Evolutionary conservation across 2,113 vertebrate genomes (phyloP).

Genomic region (Leucosticte australis): DNA sequence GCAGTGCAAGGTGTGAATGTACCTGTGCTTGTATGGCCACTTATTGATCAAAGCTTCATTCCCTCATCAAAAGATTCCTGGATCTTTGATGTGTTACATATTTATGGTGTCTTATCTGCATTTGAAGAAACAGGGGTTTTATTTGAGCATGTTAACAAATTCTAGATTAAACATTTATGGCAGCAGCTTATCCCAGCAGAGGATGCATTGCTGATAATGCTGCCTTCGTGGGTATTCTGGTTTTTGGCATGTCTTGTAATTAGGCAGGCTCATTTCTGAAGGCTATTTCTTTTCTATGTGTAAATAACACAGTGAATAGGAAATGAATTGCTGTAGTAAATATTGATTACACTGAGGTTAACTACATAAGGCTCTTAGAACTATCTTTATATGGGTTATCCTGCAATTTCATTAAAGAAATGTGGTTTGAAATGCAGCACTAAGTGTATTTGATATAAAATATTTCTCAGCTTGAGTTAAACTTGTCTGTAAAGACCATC

Average conservation of each 20-base stretch:
- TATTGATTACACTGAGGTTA: conserved; percentile 6
- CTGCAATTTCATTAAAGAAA: not conserved
- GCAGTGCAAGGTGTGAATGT: not conserved
- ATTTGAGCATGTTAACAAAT: not conserved
- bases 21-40: fast-evolving
- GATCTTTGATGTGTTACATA: fast-evolving
- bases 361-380: not conserved
- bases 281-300: not conserved
- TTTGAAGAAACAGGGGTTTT: not conserved
- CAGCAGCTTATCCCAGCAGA: not conserved
- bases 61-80: not conserved
- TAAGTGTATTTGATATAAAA: not conserved
- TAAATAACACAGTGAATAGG: not conserved
- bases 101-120: not conserved
- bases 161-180: not conserved
- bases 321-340: not conserved
- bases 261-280: conserved; percentile 18
- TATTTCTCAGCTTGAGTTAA: not conserved
- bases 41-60: not conserved
- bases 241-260: not conserved
- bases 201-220: not conserved
- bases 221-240: not conserved
- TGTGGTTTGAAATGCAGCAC: not conserved
- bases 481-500: not conserved
- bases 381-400: not conserved